These are phyloP conservation scores for Gastracanthus pulcherrimus DNA, from an alignment of 2,888 invertebrate genomes.

Conservation along the genomic window DNA sequence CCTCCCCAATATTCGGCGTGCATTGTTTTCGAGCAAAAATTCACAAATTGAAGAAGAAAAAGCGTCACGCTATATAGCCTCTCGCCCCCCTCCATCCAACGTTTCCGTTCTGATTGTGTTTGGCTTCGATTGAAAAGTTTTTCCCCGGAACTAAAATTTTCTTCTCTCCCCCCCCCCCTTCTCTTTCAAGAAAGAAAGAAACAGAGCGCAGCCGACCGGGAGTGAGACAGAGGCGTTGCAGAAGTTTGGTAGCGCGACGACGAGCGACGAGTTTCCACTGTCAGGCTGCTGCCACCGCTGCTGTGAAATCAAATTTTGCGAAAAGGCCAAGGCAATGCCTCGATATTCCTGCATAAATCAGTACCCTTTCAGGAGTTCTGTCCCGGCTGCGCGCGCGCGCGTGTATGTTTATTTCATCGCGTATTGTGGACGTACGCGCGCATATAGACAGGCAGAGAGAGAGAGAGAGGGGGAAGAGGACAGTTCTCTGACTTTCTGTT, in stretches of 20 bases:
- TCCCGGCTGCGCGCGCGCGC: not conserved
- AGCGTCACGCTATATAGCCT: slow-evolving; percentile 28
- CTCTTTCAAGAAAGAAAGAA: slow-evolving; percentile 30
- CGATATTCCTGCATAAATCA: slow-evolving; percentile 52
- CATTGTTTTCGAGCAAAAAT: slow-evolving; percentile 54
- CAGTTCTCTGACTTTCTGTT: not conserved
- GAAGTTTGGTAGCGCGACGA: slow-evolving; percentile 48
- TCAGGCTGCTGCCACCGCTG: slow-evolving; percentile 11
- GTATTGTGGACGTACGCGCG: slow-evolving; percentile 11
- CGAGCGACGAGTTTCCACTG: slow-evolving; percentile 50
- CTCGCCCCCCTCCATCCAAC: not conserved
- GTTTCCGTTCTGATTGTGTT: slow-evolving; percentile 50
- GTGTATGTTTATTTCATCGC: slow-evolving; percentile 43
- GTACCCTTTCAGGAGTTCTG: slow-evolving; percentile 43
- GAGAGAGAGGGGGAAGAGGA: too few relatives aligned
- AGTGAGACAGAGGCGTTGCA: not conserved
- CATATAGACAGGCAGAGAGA: not conserved
- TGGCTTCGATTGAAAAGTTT: slow-evolving; percentile 58
- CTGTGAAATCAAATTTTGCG: slow-evolving; percentile 53
- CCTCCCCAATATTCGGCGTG: slow-evolving; percentile 41
- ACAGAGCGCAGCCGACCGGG: slow-evolving; percentile 22
- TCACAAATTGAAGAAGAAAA: slow-evolving; percentile 54
- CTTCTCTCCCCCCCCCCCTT: not conserved
- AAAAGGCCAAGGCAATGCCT: slow-evolving; percentile 52
- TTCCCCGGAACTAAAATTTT: slow-evolving; percentile 51